Conservation (phyloP, 2,888 invertebrate genomes). For the Laspeyria flexula region DNA sequence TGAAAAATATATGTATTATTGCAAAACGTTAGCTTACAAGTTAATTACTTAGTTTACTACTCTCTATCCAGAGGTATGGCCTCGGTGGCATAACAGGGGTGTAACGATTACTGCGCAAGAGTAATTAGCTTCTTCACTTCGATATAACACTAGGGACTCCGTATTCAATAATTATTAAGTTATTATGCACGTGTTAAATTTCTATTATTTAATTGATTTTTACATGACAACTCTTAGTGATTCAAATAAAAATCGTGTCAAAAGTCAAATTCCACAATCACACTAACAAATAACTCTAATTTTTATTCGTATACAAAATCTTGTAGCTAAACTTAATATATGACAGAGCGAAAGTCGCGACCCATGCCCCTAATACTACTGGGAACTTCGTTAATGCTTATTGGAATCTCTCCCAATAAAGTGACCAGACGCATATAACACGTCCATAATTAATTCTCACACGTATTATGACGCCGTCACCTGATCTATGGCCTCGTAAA, state of each 20-base stretch:
- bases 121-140: no score
- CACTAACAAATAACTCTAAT: background rate
- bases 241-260: no score
- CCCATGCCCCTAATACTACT: conserved; percentile 26
- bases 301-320: conserved; percentile 7
- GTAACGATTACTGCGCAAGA: no score
- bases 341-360: conserved; percentile 33
- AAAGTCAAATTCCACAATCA: background rate
- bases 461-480: conserved; percentile 42
- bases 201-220: no score
- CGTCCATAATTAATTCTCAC: conserved; percentile 60
- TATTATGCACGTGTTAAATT: no score
- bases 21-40: background rate
- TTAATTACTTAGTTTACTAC: no score
- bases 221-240: no score
- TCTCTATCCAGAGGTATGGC: no score
- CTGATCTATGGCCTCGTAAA: conserved; percentile 51
- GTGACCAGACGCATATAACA: conserved; percentile 41
- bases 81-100: no score
- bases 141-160: no score
- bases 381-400: conserved; percentile 34
- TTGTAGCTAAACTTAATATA: conserved; percentile 29
- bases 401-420: conserved; percentile 41
- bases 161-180: no score
- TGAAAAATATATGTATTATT: conserved; percentile 15